Percentiles rank a stretch among this genome's conserved stretches.
Evolutionary conservation across 2,888 invertebrate genomes (phyloP).

Genomic region (Penaeus monodon): DNA sequence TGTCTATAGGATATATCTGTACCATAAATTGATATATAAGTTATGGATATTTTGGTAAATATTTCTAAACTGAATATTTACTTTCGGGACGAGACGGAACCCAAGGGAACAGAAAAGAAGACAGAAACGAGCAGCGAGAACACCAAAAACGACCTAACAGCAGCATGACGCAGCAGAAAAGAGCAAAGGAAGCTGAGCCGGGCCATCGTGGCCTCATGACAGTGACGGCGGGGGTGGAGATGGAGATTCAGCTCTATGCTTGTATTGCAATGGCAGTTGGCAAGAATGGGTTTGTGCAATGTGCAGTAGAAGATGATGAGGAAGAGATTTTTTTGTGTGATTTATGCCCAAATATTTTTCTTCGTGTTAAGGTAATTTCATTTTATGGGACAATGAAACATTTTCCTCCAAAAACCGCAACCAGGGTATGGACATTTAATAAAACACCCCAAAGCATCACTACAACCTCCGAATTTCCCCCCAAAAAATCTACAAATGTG

Average conservation of each 20-base stretch:
- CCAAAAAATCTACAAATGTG: not conserved
- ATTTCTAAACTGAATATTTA: too few species aligned
- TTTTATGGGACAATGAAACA: not conserved
- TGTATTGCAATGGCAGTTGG: not conserved
- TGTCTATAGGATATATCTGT: conserved; percentile 3
- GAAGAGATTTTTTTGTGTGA: not conserved
- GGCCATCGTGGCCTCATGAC: too few species aligned
- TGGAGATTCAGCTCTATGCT: not conserved
- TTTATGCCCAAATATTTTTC: not conserved
- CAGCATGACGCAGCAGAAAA: conserved; percentile 1
- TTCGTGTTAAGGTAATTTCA: not conserved
- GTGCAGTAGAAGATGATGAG: not conserved
- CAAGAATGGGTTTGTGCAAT: conserved; percentile 9
- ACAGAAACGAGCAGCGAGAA: too few species aligned
- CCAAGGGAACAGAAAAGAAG: not conserved
- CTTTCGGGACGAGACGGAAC: too few species aligned
- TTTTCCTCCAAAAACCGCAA: too few species aligned
- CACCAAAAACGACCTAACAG: not conserved
- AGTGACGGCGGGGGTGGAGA: not conserved
- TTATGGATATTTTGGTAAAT: too few species aligned
- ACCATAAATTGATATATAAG: conserved; percentile 23
- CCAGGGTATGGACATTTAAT: not conserved
- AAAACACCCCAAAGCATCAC: conserved; percentile 13
- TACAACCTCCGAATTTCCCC: not conserved
- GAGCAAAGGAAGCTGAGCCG: not conserved